phyloP scores from a whole-genome alignment of 2,113 vertebrate species.

The Emydocephalus ijimae region DNA sequence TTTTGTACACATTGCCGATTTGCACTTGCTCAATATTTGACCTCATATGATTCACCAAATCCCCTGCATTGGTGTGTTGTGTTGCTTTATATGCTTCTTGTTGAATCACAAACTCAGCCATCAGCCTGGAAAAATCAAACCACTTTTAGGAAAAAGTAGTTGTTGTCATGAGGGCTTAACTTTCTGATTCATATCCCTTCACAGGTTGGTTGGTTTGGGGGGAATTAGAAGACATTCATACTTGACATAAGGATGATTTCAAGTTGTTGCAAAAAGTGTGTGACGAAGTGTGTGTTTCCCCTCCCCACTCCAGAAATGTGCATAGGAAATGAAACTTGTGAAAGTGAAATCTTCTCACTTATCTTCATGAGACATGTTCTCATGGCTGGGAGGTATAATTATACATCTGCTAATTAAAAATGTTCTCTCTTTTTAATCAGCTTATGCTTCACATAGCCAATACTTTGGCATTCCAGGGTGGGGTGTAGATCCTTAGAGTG shows the following conservation, averaged over 20 bases:
- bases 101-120: neutral
- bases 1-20: neutral
- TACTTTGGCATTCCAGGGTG: neutral
- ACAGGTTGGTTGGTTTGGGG: too few species aligned
- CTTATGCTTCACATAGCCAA: neutral
- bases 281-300: neutral
- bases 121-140: neutral
- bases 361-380: slow-evolving; percentile 29
- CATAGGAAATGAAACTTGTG: neutral
- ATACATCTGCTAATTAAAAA: slow-evolving; percentile 46
- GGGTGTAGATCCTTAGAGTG: neutral
- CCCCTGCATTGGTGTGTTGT: neutral
- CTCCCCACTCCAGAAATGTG: neutral
- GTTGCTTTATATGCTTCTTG: neutral
- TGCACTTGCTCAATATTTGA: neutral
- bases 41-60: neutral
- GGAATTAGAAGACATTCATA: neutral
- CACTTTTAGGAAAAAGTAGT: neutral
- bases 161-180: neutral
- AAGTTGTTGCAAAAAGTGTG: neutral
- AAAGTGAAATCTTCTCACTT: slow-evolving; percentile 29
- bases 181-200: neutral
- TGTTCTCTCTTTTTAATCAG: slow-evolving; percentile 37
- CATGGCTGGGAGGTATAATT: slow-evolving; percentile 43
- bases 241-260: neutral